Evolutionary conservation across 2,797 vertebrate species (phyloP).

Genomic region (Sebastes cheni): DNA sequence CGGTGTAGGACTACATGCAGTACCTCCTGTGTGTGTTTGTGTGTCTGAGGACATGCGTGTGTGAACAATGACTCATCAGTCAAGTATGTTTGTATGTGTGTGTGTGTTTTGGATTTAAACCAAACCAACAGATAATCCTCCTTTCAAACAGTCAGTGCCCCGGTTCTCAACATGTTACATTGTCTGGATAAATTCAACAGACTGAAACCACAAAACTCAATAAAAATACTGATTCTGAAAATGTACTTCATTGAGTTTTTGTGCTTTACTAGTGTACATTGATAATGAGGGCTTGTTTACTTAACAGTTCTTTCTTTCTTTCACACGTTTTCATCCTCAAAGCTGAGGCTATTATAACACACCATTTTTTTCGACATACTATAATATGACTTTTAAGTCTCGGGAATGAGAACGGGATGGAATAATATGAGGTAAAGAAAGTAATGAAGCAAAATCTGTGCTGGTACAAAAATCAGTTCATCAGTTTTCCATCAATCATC

Average conservation of each 20-base stretch:
- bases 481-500: neutral
- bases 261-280: neutral
- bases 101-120: neutral
- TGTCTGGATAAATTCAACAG: neutral
- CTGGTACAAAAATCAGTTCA: too few relatives aligned
- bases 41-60: neutral
- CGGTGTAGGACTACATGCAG: constrained; percentile 69
- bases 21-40: neutral
- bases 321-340: neutral
- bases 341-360: too few relatives aligned
- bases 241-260: neutral
- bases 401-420: too few relatives aligned
- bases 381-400: too few relatives aligned
- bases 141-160: neutral
- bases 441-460: too few relatives aligned
- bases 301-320: neutral
- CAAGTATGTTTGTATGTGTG: neutral
- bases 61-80: too few relatives aligned
- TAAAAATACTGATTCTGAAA: neutral
- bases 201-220: neutral
- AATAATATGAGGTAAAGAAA: too few relatives aligned
- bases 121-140: neutral
- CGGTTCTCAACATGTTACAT: neutral
- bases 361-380: too few relatives aligned
- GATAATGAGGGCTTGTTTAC: neutral